Conservation (phyloP, 92 coral and sea anemone genomes). For the Umimayanthus chanpuru region DNA sequence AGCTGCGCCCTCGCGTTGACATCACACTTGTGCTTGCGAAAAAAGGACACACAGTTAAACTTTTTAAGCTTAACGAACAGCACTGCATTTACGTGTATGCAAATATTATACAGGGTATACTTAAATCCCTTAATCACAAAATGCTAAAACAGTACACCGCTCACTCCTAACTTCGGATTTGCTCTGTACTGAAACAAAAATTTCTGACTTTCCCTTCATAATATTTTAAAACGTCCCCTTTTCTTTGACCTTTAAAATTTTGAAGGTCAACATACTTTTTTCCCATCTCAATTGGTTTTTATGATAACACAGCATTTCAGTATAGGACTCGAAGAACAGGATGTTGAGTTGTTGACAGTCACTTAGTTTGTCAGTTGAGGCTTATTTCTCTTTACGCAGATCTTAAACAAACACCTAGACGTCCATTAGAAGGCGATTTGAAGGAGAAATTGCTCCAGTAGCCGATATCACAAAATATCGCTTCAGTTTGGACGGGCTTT, state of each 20-base stretch:
- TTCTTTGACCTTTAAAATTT: neutral
- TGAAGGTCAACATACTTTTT: conserved; percentile 13
- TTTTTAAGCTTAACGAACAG: neutral
- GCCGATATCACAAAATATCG: neutral
- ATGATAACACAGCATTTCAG: conserved; percentile 1
- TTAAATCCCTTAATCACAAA: neutral
- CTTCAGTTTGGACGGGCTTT: conserved; percentile 15
- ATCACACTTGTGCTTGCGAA: neutral
- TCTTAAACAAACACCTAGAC: conserved; percentile 26
- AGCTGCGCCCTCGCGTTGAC: neutral
- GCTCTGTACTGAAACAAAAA: neutral
- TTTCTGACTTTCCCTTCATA: neutral
- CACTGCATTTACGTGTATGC: neutral
- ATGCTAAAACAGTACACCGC: neutral
- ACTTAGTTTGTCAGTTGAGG: conserved; percentile 14
- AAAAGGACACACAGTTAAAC: neutral
- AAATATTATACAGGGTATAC: neutral
- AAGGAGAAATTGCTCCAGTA: neutral
- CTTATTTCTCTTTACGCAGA: conserved; percentile 11
- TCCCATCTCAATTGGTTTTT: neutral
- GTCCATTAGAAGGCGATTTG: neutral
- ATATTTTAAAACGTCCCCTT: neutral
- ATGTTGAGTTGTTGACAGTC: conserved; percentile 29
- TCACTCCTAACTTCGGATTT: too few species aligned
- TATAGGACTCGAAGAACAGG: neutral